Conservation (phyloP, 2,113 vertebrate genomes). For the Oenanthe melanoleuca region DNA sequence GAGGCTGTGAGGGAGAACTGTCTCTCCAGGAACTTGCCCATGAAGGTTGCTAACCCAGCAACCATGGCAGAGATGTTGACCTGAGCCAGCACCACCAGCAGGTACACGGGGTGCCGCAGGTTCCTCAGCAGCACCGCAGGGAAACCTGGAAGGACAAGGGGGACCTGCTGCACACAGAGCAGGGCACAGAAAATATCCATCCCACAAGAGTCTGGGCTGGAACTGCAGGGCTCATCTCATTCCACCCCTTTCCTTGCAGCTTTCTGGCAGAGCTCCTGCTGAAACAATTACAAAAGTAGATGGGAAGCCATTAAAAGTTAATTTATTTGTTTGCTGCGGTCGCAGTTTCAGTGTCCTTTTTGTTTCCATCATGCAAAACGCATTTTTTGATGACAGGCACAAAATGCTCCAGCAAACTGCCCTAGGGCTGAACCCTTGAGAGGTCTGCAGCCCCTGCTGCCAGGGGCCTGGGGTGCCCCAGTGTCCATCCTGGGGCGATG, state of each 20-base stretch:
- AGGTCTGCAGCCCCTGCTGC: neutral
- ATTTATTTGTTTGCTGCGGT: neutral
- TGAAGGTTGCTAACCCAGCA: slow-evolving; percentile 88
- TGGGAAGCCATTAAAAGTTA: neutral
- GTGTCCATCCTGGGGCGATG: accelerated
- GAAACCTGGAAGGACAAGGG: slow-evolving; percentile 68
- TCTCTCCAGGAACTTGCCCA: slow-evolving; percentile 91
- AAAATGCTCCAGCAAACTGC: neutral
- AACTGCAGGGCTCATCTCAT: neutral
- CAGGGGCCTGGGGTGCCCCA: accelerated
- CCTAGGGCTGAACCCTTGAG: neutral
- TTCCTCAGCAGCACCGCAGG: slow-evolving; percentile 84
- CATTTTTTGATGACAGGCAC: neutral
- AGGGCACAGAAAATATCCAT: accelerated
- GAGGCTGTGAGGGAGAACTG: slow-evolving; percentile 85
- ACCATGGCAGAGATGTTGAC: slow-evolving; percentile 85
- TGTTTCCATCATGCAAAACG: neutral
- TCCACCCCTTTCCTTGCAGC: neutral
- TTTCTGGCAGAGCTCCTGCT: neutral
- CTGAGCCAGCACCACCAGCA: slow-evolving; percentile 89
- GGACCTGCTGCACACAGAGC: neutral
- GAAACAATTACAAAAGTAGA: neutral
- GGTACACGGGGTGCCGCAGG: slow-evolving; percentile 83
- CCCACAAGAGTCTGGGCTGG: neutral
- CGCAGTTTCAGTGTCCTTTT: neutral